These are phyloP conservation scores for Dryocosmus kuriphilus DNA, from an alignment of 2,888 invertebrate species.

Conservation along the genomic window DNA sequence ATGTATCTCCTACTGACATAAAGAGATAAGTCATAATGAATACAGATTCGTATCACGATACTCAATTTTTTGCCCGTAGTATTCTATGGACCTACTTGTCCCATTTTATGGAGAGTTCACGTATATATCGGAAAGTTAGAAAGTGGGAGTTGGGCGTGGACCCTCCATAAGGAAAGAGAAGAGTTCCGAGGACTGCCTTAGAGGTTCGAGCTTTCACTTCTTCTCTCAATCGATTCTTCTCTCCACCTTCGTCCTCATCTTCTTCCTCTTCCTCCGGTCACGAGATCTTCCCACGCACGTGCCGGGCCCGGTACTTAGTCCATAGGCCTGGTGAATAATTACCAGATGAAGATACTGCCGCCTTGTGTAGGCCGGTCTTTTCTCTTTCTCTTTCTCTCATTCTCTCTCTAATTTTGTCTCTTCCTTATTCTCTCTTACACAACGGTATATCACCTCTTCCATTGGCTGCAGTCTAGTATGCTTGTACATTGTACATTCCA, in stretches of 20 bases:
- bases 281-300: constrained; percentile 72
- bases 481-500: constrained; percentile 13
- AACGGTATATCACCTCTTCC: constrained; percentile 39
- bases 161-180: constrained; percentile 55
- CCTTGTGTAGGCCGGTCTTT: constrained; percentile 65
- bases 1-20: background rate
- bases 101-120: constrained; percentile 27
- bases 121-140: constrained; percentile 42
- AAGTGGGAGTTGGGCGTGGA: constrained; percentile 59
- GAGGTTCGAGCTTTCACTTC: constrained; percentile 55
- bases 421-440: constrained; percentile 43
- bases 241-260: constrained; percentile 50
- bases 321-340: constrained; percentile 68
- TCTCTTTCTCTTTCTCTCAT: constrained; percentile 47
- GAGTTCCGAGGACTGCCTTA: constrained; percentile 49
- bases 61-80: constrained; percentile 2
- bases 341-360: constrained; percentile 72
- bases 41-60: constrained; percentile 16
- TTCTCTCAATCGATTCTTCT: constrained; percentile 56
- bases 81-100: constrained; percentile 10
- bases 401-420: constrained; percentile 36
- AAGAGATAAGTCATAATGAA: background rate
- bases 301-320: constrained; percentile 60
- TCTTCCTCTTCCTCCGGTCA: constrained; percentile 63
- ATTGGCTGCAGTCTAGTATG: constrained; percentile 7